phyloP scores from a whole-genome alignment of 2,113 vertebrate species.

The Serilophus lunatus region DNA sequence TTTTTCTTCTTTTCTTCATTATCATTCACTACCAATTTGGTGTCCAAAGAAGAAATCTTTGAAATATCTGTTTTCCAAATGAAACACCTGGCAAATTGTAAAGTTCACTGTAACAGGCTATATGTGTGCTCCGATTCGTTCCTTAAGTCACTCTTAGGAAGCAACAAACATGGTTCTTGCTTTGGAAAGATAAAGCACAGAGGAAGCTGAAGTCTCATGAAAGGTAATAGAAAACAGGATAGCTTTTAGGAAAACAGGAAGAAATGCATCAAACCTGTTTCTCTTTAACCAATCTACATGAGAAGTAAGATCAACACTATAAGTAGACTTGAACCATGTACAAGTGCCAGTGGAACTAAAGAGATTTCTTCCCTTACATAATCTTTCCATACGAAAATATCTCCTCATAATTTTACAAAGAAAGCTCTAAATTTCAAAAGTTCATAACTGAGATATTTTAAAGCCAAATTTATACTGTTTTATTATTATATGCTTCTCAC shows the following conservation, averaged over 20 bases:
- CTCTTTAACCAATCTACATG: not conserved
- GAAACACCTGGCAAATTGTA: not conserved
- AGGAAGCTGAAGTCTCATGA: not conserved
- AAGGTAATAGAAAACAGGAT: not conserved
- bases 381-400: not conserved
- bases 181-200: not conserved
- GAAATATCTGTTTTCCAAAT: not conserved
- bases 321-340: not conserved
- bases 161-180: not conserved
- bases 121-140: not conserved
- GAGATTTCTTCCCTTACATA: not conserved
- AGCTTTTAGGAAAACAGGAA: not conserved
- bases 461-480: not conserved
- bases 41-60: not conserved
- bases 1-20: not conserved
- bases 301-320: not conserved
- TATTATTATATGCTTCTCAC: not conserved
- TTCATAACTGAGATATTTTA: not conserved
- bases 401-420: not conserved
- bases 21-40: not conserved
- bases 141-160: not conserved
- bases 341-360: not conserved
- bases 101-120: not conserved
- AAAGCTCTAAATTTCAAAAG: not conserved
- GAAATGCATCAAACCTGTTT: not conserved